A percentile compares a stretch with the other conserved stretches of the same genome.
Evolutionary conservation across 2,797 vertebrate species (phyloP).

Genomic region (Paguma larvata): DNA sequence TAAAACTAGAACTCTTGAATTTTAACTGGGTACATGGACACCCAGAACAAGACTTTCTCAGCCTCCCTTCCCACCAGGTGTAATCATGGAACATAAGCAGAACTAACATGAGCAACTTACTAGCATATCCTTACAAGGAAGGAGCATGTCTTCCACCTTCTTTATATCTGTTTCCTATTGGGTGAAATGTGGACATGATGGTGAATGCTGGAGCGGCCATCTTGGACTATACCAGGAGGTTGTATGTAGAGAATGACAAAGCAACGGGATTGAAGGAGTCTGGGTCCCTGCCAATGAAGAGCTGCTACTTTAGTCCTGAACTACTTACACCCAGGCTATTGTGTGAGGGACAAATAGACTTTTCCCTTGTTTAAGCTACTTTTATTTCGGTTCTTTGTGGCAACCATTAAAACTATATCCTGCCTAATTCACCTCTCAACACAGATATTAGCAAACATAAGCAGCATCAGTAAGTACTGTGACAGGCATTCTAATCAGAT

Average conservation of each 20-base stretch:
- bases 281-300: neutral
- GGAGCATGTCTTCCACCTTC: neutral
- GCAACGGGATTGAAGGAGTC: neutral
- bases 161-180: neutral
- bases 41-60: neutral
- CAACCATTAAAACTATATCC: neutral
- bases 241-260: neutral
- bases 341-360: neutral
- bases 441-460: constrained; percentile 48
- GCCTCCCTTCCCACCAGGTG: neutral
- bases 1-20: neutral
- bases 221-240: neutral
- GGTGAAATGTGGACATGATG: neutral
- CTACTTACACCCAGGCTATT: neutral
- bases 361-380: neutral
- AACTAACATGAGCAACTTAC: neutral
- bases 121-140: neutral
- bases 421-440: neutral
- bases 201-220: neutral
- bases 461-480: neutral
- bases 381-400: constrained; percentile 40
- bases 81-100: neutral
- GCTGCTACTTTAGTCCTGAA: neutral
- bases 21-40: neutral
- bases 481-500: constrained; percentile 74